phyloP scores from a whole-genome alignment of 2,797 vertebrate species.

The Alfaro cultratus region DNA sequence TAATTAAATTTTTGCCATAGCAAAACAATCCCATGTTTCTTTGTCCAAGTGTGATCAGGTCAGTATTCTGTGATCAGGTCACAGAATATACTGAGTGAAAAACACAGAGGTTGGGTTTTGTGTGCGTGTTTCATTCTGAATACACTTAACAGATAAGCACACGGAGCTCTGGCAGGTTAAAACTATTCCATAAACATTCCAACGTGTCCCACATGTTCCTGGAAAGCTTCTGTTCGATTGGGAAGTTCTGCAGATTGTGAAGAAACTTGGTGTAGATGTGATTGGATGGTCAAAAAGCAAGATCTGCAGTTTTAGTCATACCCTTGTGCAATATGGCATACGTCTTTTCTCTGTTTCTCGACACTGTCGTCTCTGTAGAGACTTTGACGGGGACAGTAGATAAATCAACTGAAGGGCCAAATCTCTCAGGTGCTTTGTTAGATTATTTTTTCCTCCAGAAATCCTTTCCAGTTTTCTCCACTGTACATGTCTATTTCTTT shows the following conservation, averaged over 20 bases:
- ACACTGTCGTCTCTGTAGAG: neutral
- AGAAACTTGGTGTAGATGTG: neutral
- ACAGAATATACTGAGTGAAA: neutral
- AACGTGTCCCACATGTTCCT: neutral
- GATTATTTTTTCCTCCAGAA: neutral
- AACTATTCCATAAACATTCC: neutral
- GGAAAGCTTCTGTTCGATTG: neutral
- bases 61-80: neutral
- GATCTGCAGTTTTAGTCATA: neutral
- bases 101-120: neutral
- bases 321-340: neutral
- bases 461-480: neutral
- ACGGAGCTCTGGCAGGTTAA: neutral
- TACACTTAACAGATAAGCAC: neutral
- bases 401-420: neutral
- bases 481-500: neutral
- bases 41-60: neutral
- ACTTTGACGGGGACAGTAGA: neutral
- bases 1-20: neutral
- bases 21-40: neutral
- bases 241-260: neutral
- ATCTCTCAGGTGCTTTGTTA: slow-evolving; percentile 1
- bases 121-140: neutral
- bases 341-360: neutral
- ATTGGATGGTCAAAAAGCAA: neutral